Evolutionary conservation across 2,797 vertebrate genomes (phyloP).

Genomic region (Lemur catta): DNA sequence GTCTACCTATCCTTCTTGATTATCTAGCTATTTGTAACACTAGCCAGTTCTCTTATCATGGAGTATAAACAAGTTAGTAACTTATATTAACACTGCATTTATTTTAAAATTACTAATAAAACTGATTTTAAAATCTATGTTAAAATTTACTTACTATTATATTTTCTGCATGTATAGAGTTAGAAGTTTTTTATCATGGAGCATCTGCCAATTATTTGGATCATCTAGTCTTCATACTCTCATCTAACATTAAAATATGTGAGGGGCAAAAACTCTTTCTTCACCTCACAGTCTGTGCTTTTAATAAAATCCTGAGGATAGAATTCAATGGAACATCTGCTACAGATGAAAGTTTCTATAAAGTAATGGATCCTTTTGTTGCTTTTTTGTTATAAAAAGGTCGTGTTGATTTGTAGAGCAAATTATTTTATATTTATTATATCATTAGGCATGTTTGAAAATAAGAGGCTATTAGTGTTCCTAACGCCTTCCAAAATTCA

Average conservation of each 20-base stretch:
- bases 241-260: background rate
- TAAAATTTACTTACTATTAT: background rate
- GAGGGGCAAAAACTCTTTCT: background rate
- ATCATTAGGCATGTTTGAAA: slow-evolving; percentile 58
- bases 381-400: slow-evolving; percentile 45
- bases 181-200: background rate
- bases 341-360: background rate
- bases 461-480: slow-evolving; percentile 9
- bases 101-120: slow-evolving; percentile 33
- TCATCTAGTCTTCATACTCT: background rate
- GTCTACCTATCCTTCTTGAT: background rate
- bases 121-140: background rate
- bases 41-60: background rate
- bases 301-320: background rate
- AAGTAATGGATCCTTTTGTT: background rate
- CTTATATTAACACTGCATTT: background rate
- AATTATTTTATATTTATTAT: slow-evolving; percentile 58
- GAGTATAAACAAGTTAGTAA: background rate
- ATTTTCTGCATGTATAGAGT: background rate
- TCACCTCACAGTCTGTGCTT: background rate
- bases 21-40: background rate
- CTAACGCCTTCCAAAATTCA: slow-evolving; percentile 24
- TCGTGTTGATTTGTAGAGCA: slow-evolving; percentile 18
- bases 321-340: background rate
- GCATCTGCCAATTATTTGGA: background rate